Conservation (phyloP, 2,797 vertebrate species). For the Pangasius larnaudii region DNA sequence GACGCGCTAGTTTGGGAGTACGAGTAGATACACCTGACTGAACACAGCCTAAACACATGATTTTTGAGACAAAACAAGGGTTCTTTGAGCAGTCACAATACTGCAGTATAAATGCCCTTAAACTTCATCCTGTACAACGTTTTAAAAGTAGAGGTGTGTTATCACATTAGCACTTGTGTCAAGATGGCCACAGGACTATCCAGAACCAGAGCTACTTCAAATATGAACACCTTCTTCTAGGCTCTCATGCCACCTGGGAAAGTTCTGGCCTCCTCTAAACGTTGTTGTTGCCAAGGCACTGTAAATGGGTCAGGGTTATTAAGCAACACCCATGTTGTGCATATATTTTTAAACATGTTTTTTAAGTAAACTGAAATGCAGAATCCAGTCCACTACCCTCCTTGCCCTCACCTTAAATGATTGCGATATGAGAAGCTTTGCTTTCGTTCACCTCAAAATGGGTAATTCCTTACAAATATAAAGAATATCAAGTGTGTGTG, state of each 20-base stretch:
- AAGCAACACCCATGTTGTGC: conserved; percentile 70
- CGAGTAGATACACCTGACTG: not conserved
- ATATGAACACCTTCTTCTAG: conserved; percentile 14
- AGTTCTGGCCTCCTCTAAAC: conserved; percentile 15
- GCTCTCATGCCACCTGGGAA: conserved; percentile 44
- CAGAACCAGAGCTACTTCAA: conserved; percentile 39
- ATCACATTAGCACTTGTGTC: not conserved
- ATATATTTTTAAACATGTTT: conserved; percentile 77
- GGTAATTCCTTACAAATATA: not conserved
- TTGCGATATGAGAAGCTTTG: not conserved
- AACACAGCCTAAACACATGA: not conserved
- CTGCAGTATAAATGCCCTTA: not conserved
- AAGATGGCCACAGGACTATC: conserved; percentile 13
- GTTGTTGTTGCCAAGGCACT: conserved; percentile 54
- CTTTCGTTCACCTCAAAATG: not conserved
- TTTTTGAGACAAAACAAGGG: not conserved
- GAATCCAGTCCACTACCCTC: conserved; percentile 33
- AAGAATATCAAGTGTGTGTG: not conserved
- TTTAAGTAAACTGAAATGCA: conserved; percentile 59
- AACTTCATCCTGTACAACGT: not conserved
- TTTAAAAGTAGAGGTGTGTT: conserved; percentile 9
- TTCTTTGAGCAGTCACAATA: not conserved
- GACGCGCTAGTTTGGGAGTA: not conserved
- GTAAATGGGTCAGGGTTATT: conserved; percentile 79
- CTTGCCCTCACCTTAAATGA: not conserved